Base-by-base conservation (phyloP, 2,797 vertebrate species). In the Falco novaeseelandiae region DNA sequence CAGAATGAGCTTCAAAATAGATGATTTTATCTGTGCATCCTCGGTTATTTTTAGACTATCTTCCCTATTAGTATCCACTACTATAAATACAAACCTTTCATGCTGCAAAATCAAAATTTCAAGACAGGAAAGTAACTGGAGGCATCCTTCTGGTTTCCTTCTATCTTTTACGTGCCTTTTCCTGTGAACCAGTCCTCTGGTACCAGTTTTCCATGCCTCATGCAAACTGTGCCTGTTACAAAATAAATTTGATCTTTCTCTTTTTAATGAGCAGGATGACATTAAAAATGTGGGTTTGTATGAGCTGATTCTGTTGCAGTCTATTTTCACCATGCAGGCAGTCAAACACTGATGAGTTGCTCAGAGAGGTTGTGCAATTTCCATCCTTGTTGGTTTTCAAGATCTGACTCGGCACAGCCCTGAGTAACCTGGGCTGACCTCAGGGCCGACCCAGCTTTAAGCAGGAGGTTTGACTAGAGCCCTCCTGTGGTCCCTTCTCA, bases 181-280 rank as follows among this genome's bases (percentile, higher is more conserved):
- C 21, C 6, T 81, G 81, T 89, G 78, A 93, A 65, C 79, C 81
- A 55, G 80, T 40, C 59, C 63, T 49, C 67, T 19, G 21, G 46
- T 58, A 85, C 58, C 83, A 87, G 66, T 87, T 89, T 89, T 87
- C 89, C 14, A 1, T 93, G 87, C 84, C 81, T 81, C 81, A 49
- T 48, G 48, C 34, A 69, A 54, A 76, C 74, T 77, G 72, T 80
- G 91, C 66, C 57, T 71, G 51, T 73, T 92, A 83, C 65, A 95
- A 93, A 94, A 93, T 26, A 83, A 88, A 86, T 85, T 52, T 89
- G 72, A 82, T 90, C 81, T 93, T 94, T 97, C 92, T 52, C 62
- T 87, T 91, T 91, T 82, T 92, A 92, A 95, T 72, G 87, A 93
- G 91, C 65, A 17, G 38, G 58, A 61, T 92, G 87, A 79, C 94